phyloP scores from a whole-genome alignment of 1,140 invertebrate genomes.

The Drosophila rufa region DNA sequence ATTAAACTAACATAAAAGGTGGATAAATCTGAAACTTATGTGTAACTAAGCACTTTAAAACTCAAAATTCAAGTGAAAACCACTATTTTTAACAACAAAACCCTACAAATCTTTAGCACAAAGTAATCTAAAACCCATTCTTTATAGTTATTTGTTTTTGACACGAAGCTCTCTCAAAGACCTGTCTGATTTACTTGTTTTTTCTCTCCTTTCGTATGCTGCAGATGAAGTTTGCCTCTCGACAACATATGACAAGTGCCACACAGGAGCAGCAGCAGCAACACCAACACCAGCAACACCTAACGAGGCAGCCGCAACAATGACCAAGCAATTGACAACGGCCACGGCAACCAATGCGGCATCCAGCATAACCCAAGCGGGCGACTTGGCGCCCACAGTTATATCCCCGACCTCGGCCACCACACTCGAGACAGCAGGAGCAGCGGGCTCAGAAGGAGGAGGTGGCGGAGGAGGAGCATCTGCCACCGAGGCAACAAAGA shows the following conservation, averaged over 20 bases:
- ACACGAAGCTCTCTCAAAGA: not conserved
- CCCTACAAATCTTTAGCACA: not conserved
- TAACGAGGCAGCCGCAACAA: conserved; percentile 54
- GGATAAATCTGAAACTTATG: no score
- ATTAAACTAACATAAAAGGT: no score
- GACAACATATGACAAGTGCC: conserved; percentile 58
- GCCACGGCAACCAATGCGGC: conserved; percentile 69
- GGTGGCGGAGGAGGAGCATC: conserved; percentile 5
- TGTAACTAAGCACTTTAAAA: no score
- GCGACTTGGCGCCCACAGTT: conserved; percentile 72
- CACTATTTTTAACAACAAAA: no score
- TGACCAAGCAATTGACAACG: conserved; percentile 79
- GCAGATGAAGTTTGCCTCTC: conserved; percentile 69
- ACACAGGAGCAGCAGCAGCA: conserved; percentile 32
- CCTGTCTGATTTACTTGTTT: conserved; percentile 10
- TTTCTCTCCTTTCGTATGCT: not conserved
- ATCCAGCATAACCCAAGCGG: conserved; percentile 65
- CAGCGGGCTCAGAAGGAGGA: not conserved
- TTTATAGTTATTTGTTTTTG: not conserved
- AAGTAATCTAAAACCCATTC: not conserved
- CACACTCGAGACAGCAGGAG: conserved; percentile 23
- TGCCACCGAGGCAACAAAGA: conserved; percentile 47
- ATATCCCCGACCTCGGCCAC: conserved; percentile 65
- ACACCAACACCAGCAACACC: conserved; percentile 32
- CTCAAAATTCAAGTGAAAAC: not conserved